Conservation (phyloP, 1,140 invertebrate species). For the Drosophila auraria region DNA sequence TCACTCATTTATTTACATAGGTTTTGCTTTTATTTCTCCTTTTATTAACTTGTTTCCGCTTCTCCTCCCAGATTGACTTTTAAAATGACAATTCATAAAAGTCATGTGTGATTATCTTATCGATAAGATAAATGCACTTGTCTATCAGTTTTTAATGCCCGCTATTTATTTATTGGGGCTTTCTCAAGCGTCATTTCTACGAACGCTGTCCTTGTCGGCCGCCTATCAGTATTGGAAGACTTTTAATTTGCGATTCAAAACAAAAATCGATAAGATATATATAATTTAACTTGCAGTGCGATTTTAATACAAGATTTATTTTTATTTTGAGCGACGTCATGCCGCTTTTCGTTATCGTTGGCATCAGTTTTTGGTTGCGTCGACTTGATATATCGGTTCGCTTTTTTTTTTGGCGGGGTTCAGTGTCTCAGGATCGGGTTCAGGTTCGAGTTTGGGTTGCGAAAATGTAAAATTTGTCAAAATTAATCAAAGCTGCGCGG, state of each 20-base stretch:
- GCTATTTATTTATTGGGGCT: conserved; percentile 25
- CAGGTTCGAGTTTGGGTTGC: conserved; percentile 30
- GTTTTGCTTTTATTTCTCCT: conserved; percentile 1
- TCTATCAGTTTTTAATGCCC: conserved; percentile 14
- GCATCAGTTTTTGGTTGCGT: conserved; percentile 20
- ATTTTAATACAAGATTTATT: conserved; percentile 23
- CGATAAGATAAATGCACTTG: conserved; percentile 20
- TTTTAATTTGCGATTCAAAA: conserved; percentile 28
- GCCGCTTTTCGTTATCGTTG: conserved; percentile 29
- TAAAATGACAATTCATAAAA: conserved; percentile 13
- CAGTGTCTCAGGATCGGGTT: conserved; percentile 29
- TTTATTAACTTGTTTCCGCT: background rate
- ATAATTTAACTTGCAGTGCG: conserved; percentile 3
- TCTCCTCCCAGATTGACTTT: background rate
- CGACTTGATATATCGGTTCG: conserved; percentile 29
- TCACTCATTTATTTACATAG: too few relatives aligned
- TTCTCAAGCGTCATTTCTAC: background rate
- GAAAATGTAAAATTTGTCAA: conserved; percentile 70
- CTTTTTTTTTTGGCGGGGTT: conserved; percentile 11
- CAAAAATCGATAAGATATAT: conserved; percentile 42
- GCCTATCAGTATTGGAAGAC: conserved; percentile 12
- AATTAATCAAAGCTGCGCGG: conserved; percentile 74
- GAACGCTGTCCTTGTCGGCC: background rate
- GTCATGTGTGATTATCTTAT: conserved; percentile 2
- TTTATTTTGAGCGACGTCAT: conserved; percentile 34